phyloP scores from a whole-genome alignment of 2,113 vertebrate genomes.

The Epinephelus fuscoguttatus region DNA sequence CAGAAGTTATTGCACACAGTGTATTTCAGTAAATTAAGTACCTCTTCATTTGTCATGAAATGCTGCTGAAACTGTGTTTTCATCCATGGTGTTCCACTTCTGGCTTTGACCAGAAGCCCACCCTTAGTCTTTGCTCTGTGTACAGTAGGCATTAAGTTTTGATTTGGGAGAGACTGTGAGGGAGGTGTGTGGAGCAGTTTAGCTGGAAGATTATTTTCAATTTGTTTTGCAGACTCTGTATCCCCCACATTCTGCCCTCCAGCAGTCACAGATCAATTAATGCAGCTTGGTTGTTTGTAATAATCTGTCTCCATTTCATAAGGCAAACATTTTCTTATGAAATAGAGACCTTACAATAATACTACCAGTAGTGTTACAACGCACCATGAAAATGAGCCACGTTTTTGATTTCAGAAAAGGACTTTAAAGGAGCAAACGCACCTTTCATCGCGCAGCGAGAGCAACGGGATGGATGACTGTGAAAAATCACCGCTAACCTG shows the following conservation, averaged over 20 bases:
- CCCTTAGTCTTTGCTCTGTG: not conserved
- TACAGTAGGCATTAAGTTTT: slow-evolving; percentile 14
- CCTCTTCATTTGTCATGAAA: not conserved
- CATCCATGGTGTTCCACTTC: not conserved
- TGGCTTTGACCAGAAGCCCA: slow-evolving; percentile 3
- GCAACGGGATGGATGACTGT: slow-evolving; percentile 59
- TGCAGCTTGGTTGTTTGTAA: slow-evolving; percentile 51
- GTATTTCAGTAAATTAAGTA: not conserved
- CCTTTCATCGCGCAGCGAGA: slow-evolving; percentile 74
- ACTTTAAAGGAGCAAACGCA: slow-evolving; percentile 69
- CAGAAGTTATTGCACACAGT: not conserved
- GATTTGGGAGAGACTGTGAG: slow-evolving; percentile 2
- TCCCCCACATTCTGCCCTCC: slow-evolving; percentile 17
- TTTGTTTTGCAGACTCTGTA: slow-evolving; percentile 54
- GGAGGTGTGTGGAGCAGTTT: slow-evolving; percentile 6
- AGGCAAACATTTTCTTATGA: slow-evolving; percentile 67
- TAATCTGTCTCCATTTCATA: slow-evolving; percentile 66
- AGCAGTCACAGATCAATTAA: slow-evolving; percentile 55
- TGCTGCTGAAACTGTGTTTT: not conserved
- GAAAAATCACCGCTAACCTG: slow-evolving; percentile 70
- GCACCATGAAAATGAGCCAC: slow-evolving; percentile 59
- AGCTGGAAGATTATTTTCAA: slow-evolving; percentile 41
- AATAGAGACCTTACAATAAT: slow-evolving; percentile 66
- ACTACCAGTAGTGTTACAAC: slow-evolving; percentile 35
- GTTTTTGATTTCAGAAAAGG: slow-evolving; percentile 62